A percentile compares a stretch with the other conserved stretches of the same genome.
phyloP scores from a whole-genome alignment of 2,113 vertebrate genomes.

The Aleadryas rufinucha region DNA sequence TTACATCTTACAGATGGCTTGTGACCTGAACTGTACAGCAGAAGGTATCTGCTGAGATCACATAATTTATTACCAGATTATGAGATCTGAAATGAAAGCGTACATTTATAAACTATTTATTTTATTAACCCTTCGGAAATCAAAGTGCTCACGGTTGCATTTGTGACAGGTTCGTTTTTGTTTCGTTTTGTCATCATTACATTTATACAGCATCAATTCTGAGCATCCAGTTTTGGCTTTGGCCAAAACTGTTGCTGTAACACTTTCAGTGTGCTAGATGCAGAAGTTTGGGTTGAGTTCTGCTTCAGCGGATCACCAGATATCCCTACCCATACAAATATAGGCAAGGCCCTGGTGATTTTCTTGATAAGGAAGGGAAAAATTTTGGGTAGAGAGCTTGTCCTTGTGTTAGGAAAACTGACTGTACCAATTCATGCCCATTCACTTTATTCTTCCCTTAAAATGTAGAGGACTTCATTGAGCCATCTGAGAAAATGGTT shows the following conservation, averaged over 20 bases:
- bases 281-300: constrained; percentile 33
- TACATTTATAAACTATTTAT: constrained; percentile 56
- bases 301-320: constrained; percentile 1
- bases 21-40: constrained; percentile 98
- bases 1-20: constrained; percentile 98
- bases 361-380: neutral
- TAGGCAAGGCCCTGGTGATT: neutral
- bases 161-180: constrained; percentile 49
- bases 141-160: constrained; percentile 57
- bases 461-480: neutral
- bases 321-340: neutral
- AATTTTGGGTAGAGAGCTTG: neutral
- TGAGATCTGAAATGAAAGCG: constrained; percentile 79
- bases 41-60: constrained; percentile 98
- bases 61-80: constrained; percentile 83
- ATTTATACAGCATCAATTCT: constrained; percentile 31
- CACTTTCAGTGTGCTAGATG: constrained; percentile 1
- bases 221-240: constrained; percentile 26
- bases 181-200: constrained; percentile 41
- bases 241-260: constrained; percentile 35
- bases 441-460: neutral
- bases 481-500: neutral
- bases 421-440: neutral
- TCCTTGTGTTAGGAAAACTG: neutral
- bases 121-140: constrained; percentile 57